phyloP scores from a whole-genome alignment of 2,113 vertebrate genomes.

The Chauna torquata region DNA sequence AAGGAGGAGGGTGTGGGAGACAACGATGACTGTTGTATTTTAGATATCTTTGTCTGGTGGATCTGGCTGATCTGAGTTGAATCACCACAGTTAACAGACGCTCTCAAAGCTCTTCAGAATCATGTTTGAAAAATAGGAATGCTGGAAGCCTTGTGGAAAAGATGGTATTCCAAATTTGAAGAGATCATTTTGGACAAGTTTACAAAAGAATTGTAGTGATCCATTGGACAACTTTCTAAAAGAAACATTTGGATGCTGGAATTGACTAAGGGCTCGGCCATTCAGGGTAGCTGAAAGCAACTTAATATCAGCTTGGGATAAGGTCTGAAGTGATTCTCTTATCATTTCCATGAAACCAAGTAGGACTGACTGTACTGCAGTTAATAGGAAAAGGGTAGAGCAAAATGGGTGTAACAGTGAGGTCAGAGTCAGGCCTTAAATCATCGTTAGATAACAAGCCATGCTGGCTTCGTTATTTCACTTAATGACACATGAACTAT shows the following conservation, averaged over 20 bases:
- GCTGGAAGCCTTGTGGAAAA: background rate
- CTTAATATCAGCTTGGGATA: background rate
- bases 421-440: background rate
- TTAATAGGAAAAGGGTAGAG: background rate
- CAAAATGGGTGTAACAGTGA: background rate
- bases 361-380: background rate
- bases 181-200: background rate
- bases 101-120: background rate
- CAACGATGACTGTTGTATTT: background rate
- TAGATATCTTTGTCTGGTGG: background rate
- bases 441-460: background rate
- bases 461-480: slow-evolving; percentile 9
- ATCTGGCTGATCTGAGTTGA: background rate
- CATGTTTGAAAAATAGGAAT: background rate
- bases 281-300: background rate
- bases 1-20: background rate
- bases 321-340: background rate
- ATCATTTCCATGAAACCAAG: background rate
- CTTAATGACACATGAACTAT: slow-evolving; percentile 15
- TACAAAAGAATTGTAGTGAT: background rate
- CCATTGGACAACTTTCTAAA: background rate
- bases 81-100: background rate
- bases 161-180: background rate
- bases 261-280: background rate
- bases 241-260: background rate